A percentile compares a stretch with the other conserved stretches of the same genome.
These are phyloP conservation scores for Alloplasta piceator DNA, from an alignment of 2,888 invertebrate species.

Conservation along the genomic window DNA sequence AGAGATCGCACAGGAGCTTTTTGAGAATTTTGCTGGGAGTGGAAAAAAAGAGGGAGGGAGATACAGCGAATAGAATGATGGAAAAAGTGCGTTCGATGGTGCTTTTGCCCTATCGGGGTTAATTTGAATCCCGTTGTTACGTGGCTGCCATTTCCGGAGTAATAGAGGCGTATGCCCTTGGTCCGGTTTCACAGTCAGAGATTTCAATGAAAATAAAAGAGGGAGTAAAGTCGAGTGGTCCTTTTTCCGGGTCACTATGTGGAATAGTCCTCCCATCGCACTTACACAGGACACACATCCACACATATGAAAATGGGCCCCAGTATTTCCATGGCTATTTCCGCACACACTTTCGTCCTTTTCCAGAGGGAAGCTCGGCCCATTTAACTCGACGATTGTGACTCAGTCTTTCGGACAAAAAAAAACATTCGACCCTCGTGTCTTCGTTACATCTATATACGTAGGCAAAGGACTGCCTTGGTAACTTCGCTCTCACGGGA, in stretches of 20 bases:
- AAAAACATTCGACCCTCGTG: slow-evolving; percentile 21
- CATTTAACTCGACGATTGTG: slow-evolving; percentile 56
- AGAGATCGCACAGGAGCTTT: slow-evolving; percentile 46
- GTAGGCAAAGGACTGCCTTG: slow-evolving; percentile 42
- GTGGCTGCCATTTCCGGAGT: slow-evolving; percentile 64
- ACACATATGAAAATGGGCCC: not conserved
- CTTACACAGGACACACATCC: not conserved
- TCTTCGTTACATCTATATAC: not conserved
- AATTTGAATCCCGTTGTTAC: slow-evolving; percentile 66
- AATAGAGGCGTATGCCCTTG: slow-evolving; percentile 48
- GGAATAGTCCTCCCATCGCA: slow-evolving; percentile 26
- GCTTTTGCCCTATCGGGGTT: slow-evolving; percentile 61
- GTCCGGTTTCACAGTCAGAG: slow-evolving; percentile 32
- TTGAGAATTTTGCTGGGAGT: slow-evolving; percentile 7
- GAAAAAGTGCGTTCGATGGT: slow-evolving; percentile 41
- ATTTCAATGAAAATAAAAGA: slow-evolving; percentile 35
- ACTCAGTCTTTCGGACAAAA: slow-evolving; percentile 25
- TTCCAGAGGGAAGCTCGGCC: slow-evolving; percentile 8
- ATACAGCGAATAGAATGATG: slow-evolving; percentile 16
- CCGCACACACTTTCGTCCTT: slow-evolving; percentile 39
- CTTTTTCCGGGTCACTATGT: slow-evolving; percentile 26
- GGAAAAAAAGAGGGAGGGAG: not conserved
- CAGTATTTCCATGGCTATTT: slow-evolving; percentile 47
- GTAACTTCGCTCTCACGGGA: slow-evolving; percentile 47
- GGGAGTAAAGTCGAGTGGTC: slow-evolving; percentile 44